Conservation (phyloP, 2,113 vertebrate genomes). For the Amblyopsis rosae region DNA sequence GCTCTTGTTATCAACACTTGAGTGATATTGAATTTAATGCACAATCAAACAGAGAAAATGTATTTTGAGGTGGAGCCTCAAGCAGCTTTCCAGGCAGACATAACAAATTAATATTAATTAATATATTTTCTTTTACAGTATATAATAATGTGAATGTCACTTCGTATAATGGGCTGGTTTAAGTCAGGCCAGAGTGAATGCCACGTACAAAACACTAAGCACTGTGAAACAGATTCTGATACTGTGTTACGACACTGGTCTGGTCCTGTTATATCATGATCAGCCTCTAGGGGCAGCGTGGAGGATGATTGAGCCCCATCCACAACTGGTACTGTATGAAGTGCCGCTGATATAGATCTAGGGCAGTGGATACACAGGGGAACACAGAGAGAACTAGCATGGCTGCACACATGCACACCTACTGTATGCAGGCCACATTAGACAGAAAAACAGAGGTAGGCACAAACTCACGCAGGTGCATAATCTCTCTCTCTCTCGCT, state of each 20-base stretch:
- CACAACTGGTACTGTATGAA: background rate
- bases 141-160: no score
- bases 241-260: background rate
- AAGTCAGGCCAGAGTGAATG: no score
- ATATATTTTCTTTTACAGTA: no score
- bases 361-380: background rate
- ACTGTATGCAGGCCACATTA: background rate
- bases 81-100: no score
- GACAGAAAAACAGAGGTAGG: conserved; percentile 3
- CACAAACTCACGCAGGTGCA: background rate
- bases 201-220: no score
- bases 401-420: conserved; percentile 4
- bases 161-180: no score
- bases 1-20: no score
- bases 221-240: no score
- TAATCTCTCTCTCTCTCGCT: background rate
- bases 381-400: background rate
- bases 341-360: background rate
- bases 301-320: background rate
- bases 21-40: no score
- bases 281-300: background rate
- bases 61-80: no score
- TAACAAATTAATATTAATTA: no score
- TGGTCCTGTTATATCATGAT: background rate
- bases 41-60: no score